Percentiles rank a stretch among this genome's conserved stretches.
These are phyloP conservation scores for Lathronympha strigana DNA, from an alignment of 2,888 invertebrate species.

Conservation along the genomic window DNA sequence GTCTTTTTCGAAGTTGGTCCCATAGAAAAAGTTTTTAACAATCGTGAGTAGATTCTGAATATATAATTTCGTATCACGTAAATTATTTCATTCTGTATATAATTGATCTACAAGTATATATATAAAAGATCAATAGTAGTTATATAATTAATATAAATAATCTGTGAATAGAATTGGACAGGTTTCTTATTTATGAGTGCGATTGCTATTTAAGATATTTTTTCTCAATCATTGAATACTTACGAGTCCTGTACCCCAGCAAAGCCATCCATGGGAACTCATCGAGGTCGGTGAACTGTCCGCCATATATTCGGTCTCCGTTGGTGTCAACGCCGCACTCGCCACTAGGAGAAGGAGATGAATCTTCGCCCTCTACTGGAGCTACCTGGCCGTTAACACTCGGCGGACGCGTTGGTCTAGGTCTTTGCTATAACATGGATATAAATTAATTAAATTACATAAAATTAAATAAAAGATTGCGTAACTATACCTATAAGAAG, in stretches of 20 bases:
- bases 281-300: slow-evolving; percentile 85
- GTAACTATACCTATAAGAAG: too few relatives aligned
- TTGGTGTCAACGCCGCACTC: slow-evolving; percentile 83
- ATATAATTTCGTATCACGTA: too few relatives aligned
- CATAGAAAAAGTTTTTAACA: too few relatives aligned
- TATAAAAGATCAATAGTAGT: too few relatives aligned
- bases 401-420: slow-evolving; percentile 45
- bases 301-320: slow-evolving; percentile 85
- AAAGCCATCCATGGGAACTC: slow-evolving; percentile 87
- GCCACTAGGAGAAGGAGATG: slow-evolving; percentile 59
- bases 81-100: too few relatives aligned
- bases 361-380: slow-evolving; percentile 58
- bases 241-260: slow-evolving; percentile 83
- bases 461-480: too few relatives aligned
- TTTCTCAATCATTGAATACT: slow-evolving; percentile 44
- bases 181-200: too few relatives aligned
- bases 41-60: too few relatives aligned
- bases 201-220: neutral
- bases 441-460: neutral
- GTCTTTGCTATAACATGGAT: slow-evolving; percentile 43
- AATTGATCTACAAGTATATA: too few relatives aligned
- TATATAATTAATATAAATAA: too few relatives aligned
- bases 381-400: slow-evolving; percentile 46
- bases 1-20: too few relatives aligned
- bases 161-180: too few relatives aligned